Conservation (phyloP, 2,797 vertebrate genomes). For the Smutsia gigantea region DNA sequence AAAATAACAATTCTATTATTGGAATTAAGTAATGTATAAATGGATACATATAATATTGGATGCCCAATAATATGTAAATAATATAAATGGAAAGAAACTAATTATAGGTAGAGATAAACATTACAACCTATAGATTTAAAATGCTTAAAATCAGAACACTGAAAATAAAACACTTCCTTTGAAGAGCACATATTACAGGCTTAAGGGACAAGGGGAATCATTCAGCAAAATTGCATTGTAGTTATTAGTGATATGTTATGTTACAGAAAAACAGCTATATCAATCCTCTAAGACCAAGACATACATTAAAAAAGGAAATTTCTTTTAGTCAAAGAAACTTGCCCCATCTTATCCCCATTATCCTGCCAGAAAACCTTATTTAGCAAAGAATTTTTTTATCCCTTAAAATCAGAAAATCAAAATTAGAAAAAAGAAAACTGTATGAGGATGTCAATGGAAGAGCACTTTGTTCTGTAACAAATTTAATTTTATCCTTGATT, state of each 20-base stretch:
- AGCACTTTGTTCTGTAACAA: not conserved
- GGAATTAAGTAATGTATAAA: not conserved
- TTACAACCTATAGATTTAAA: not conserved
- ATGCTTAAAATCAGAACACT: not conserved
- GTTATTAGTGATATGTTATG: not conserved
- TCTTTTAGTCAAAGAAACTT: not conserved
- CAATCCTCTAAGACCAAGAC: not conserved
- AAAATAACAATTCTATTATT: not conserved
- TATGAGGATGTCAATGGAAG: not conserved
- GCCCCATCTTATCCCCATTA: fast-evolving
- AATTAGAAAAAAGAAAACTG: not conserved
- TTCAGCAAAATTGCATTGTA: not conserved
- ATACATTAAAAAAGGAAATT: not conserved
- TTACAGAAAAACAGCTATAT: not conserved
- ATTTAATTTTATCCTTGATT: not conserved
- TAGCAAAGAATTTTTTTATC: not conserved
- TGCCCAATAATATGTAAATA: not conserved
- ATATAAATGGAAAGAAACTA: not conserved
- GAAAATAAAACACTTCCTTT: not conserved
- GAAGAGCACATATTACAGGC: not conserved
- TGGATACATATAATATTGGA: not conserved
- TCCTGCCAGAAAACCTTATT: not conserved
- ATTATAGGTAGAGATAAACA: not conserved
- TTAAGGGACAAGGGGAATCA: not conserved
- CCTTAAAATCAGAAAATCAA: slow-evolving; percentile 9